These are phyloP conservation scores for Ennomos fuscantarius DNA, from an alignment of 2,888 invertebrate genomes.

Conservation along the genomic window DNA sequence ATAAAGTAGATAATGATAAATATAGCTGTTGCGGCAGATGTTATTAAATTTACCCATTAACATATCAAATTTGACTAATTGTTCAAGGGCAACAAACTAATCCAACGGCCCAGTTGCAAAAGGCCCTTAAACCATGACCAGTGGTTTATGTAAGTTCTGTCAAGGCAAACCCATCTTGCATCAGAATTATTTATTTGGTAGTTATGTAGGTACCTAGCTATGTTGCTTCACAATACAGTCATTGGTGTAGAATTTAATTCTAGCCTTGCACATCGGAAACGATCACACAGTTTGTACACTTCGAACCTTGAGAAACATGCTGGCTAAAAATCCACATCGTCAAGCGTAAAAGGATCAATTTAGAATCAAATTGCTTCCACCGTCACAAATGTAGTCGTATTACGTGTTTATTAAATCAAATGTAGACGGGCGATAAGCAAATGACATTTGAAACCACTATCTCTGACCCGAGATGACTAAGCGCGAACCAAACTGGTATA, in stretches of 20 bases:
- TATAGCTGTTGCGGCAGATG: constrained; percentile 33
- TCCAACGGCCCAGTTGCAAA: constrained; percentile 30
- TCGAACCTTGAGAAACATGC: too few species aligned
- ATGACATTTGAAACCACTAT: constrained; percentile 73
- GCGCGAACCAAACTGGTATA: constrained; percentile 73
- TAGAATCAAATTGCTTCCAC: constrained; percentile 2
- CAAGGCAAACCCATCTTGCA: constrained; percentile 50
- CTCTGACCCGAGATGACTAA: constrained; percentile 74
- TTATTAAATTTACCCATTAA: constrained; percentile 29
- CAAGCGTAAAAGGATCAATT: not conserved
- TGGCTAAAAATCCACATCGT: too few species aligned
- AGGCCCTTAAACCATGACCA: constrained; percentile 38
- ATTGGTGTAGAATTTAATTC: not conserved
- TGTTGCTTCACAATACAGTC: constrained; percentile 1
- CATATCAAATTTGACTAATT: constrained; percentile 29
- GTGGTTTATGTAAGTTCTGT: constrained; percentile 45
- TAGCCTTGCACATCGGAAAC: too few species aligned
- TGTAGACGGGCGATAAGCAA: constrained; percentile 49
- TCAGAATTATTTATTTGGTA: constrained; percentile 49
- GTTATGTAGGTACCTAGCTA: constrained; percentile 31
- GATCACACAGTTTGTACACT: too few species aligned
- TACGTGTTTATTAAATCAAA: constrained; percentile 41
- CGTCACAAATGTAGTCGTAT: constrained; percentile 27
- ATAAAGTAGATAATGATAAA: constrained; percentile 4
- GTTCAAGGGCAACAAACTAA: constrained; percentile 26